phyloP scores from a whole-genome alignment of 2,113 vertebrate genomes.

The Nothobranchius kuhntae region DNA sequence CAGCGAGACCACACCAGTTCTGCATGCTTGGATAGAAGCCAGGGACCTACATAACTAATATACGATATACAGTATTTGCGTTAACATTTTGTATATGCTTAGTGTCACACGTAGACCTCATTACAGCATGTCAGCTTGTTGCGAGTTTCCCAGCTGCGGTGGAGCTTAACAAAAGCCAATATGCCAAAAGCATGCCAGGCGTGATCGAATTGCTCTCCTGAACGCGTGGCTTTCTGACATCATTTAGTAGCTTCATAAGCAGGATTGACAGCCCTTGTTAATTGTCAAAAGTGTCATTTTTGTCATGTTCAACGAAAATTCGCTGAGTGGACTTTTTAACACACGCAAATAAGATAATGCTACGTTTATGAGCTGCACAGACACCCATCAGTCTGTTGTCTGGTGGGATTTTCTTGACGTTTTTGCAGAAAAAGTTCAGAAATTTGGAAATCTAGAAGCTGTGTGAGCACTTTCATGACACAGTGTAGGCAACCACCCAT shows the following conservation, averaged over 20 bases:
- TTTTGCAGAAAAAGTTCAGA: neutral
- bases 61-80: constrained; percentile 26
- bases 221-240: constrained; percentile 40
- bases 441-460: constrained; percentile 4
- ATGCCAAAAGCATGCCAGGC: constrained; percentile 52
- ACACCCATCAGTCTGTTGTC: constrained; percentile 2
- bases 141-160: constrained; percentile 60
- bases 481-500: constrained; percentile 4
- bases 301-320: neutral
- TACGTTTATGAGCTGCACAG: neutral
- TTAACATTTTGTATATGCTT: constrained; percentile 42
- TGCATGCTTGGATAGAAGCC: constrained; percentile 36
- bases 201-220: constrained; percentile 36
- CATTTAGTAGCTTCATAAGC: constrained; percentile 32
- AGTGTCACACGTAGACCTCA: constrained; percentile 61
- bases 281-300: constrained; percentile 29
- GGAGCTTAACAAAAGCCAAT: constrained; percentile 57
- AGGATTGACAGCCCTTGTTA: constrained; percentile 32
- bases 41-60: constrained; percentile 21
- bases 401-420: neutral
- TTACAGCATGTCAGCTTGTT: constrained; percentile 64
- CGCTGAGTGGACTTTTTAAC: constrained; percentile 4
- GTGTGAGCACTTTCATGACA: neutral
- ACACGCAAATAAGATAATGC: neutral
- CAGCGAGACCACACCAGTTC: constrained; percentile 47